Conservation (phyloP, 2,113 vertebrate genomes). For the Scophthalmus maximus region DNA sequence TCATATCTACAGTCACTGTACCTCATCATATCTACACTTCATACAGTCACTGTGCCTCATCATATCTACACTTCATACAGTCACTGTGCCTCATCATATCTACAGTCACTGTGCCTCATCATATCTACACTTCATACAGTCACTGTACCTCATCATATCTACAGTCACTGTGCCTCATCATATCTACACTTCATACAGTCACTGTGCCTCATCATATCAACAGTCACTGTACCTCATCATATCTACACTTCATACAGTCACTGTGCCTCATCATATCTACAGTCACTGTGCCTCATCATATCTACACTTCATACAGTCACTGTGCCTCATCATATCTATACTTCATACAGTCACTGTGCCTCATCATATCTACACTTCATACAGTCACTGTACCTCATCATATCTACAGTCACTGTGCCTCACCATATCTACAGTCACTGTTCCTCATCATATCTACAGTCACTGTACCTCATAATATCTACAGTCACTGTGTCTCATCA, state of each 20-base stretch:
- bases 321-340: background rate
- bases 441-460: background rate
- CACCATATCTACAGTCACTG: background rate
- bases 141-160: background rate
- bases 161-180: background rate
- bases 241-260: background rate
- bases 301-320: background rate
- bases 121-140: background rate
- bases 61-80: background rate
- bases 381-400: background rate
- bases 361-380: background rate
- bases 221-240: background rate
- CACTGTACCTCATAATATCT: no score
- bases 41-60: no score
- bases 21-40: background rate
- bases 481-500: background rate
- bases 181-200: background rate
- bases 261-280: background rate
- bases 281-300: background rate
- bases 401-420: background rate
- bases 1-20: background rate
- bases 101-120: background rate
- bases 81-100: background rate
- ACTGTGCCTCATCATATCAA: background rate
- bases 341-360: no score